phyloP scores from a whole-genome alignment of 2,888 invertebrate species.

The Eudasyphora cyanicolor region DNA sequence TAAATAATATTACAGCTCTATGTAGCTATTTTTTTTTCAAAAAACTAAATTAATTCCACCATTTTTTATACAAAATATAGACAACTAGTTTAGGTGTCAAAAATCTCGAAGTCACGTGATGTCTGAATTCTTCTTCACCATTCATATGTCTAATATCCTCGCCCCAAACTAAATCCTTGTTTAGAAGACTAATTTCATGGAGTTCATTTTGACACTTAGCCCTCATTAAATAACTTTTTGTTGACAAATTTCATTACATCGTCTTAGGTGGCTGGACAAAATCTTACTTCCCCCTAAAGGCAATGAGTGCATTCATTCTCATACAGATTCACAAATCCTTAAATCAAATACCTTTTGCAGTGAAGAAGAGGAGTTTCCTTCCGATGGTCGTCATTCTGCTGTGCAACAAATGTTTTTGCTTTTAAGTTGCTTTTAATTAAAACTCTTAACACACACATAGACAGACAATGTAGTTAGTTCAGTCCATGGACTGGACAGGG shows the following conservation, averaged over 20 bases:
- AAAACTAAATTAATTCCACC: too few relatives aligned
- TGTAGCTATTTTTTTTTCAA: too few relatives aligned
- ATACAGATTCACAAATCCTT: conserved; percentile 47
- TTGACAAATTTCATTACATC: conserved; percentile 64
- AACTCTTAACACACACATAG: conserved; percentile 58
- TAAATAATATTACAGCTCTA: too few relatives aligned
- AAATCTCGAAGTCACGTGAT: too few relatives aligned
- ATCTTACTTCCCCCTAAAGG: not conserved
- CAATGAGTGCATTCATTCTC: not conserved
- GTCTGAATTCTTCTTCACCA: too few relatives aligned
- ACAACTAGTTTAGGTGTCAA: too few relatives aligned
- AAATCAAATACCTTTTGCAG: conserved; percentile 60
- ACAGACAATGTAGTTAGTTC: not conserved
- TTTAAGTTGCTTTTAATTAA: conserved; percentile 66
- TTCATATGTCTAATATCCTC: not conserved
- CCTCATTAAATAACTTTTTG: conserved; percentile 62
- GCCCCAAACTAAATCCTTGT: not conserved
- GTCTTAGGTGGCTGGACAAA: conserved; percentile 55
- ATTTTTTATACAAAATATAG: too few relatives aligned
- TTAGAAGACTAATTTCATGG: conserved; percentile 50
- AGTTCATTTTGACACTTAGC: conserved; percentile 61
- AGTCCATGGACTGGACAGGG: not conserved
- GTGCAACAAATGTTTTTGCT: conserved; percentile 65
- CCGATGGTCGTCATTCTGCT: too few relatives aligned
- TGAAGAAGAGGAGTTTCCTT: too few relatives aligned